Conservation (phyloP, 2,113 vertebrate genomes). For the Tretioscincus oriximinensis region DNA sequence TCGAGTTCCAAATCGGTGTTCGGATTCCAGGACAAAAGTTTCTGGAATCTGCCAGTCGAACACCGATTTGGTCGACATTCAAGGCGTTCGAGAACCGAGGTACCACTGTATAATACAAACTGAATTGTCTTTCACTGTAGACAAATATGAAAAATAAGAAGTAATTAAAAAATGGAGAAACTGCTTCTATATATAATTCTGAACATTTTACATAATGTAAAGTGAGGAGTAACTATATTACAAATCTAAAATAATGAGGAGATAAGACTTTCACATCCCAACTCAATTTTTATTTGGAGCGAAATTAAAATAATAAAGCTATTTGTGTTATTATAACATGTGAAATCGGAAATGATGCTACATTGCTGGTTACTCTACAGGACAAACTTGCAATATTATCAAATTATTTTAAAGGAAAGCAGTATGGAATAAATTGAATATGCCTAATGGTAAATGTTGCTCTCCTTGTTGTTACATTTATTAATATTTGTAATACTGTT, state of each 20-base stretch:
- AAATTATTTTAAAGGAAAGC: constrained; percentile 9
- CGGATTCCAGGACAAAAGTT: no score
- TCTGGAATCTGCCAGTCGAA: no score
- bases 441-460: no score
- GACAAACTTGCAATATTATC: background rate
- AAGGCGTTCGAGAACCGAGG: no score
- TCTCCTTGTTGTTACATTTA: no score
- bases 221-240: constrained; percentile 31
- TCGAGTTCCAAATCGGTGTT: no score
- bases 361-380: no score
- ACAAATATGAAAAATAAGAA: constrained; percentile 13
- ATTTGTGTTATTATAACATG: background rate
- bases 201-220: constrained; percentile 46
- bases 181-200: constrained; percentile 28
- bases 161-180: constrained; percentile 3
- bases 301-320: background rate
- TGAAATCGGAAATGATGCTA: background rate
- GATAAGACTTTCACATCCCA: constrained; percentile 36
- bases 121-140: background rate
- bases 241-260: constrained; percentile 42
- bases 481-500: no score
- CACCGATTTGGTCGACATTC: no score
- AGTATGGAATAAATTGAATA: no score
- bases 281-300: background rate
- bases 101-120: no score